Evolutionary conservation across 2,888 invertebrate genomes (phyloP).

Genomic region (Halocaridina rubra): DNA sequence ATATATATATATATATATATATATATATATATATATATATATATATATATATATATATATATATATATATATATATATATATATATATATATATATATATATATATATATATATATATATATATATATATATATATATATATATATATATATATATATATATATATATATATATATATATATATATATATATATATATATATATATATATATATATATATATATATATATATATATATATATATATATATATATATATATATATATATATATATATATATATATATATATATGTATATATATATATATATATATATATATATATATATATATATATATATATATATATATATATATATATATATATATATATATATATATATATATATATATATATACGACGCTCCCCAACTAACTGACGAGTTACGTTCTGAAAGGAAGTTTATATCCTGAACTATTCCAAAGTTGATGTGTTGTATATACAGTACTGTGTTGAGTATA

Average conservation of each 20-base stretch:
- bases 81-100: not conserved
- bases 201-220: not conserved
- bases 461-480: no score
- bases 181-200: conserved; percentile 1
- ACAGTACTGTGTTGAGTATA: no score
- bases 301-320: conserved; percentile 1
- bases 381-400: no score
- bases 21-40: not conserved
- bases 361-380: conserved; percentile 14
- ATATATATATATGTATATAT: not conserved
- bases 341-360: conserved; percentile 14
- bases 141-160: conserved; percentile 14
- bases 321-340: conserved; percentile 1
- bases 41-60: not conserved
- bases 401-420: no score
- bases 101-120: conserved; percentile 11
- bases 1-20: conserved; percentile 8
- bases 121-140: not conserved
- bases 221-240: conserved; percentile 6
- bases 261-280: conserved; percentile 14
- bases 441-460: no score
- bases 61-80: not conserved
- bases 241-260: conserved; percentile 10
- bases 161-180: not conserved
- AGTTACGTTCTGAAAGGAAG: no score